Evolutionary conservation across 2,113 vertebrate genomes (phyloP).

Genomic region (Amblyopsis rosae): DNA sequence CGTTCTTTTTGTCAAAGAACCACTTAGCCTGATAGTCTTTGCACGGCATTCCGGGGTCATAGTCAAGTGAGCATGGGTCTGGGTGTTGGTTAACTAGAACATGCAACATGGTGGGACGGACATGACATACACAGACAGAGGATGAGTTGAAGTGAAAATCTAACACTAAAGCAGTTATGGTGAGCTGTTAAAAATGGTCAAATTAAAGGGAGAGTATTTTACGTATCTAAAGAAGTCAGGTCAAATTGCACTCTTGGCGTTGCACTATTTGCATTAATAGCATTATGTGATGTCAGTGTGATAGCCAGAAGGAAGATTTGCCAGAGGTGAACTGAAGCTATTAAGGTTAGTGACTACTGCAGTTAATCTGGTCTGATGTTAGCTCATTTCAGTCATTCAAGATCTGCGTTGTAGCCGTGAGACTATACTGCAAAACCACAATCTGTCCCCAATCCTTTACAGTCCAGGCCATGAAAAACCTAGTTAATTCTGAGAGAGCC

Average conservation of each 20-base stretch:
- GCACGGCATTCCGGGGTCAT: slow-evolving; percentile 82
- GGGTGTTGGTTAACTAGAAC: slow-evolving; percentile 72
- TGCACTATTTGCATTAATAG: slow-evolving; percentile 15
- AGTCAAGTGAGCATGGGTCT: slow-evolving; percentile 85
- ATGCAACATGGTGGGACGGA: slow-evolving; percentile 54
- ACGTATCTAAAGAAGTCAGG: slow-evolving; percentile 8
- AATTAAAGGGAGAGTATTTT: not conserved
- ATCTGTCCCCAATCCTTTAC: slow-evolving; percentile 17
- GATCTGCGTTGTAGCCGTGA: not conserved
- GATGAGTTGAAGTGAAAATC: slow-evolving; percentile 33
- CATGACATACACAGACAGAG: slow-evolving; percentile 43
- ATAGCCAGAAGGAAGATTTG: slow-evolving; percentile 16
- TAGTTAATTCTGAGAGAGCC: no score
- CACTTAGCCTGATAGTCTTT: slow-evolving; percentile 86
- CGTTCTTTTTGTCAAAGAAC: slow-evolving; percentile 85
- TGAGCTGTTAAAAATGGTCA: slow-evolving; percentile 25
- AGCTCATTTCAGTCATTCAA: slow-evolving; percentile 38
- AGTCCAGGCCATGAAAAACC: not conserved
- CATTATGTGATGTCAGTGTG: slow-evolving; percentile 14
- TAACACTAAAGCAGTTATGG: slow-evolving; percentile 19
- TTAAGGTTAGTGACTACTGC: slow-evolving; percentile 15
- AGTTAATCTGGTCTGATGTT: slow-evolving; percentile 26
- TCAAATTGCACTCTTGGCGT: slow-evolving; percentile 27
- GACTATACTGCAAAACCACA: slow-evolving; percentile 8
- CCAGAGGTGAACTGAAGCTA: slow-evolving; percentile 15